A percentile compares a stretch with the other conserved stretches of the same genome.
phyloP scores from a whole-genome alignment of 2,113 vertebrate species.

The Laterallus jamaicensis region DNA sequence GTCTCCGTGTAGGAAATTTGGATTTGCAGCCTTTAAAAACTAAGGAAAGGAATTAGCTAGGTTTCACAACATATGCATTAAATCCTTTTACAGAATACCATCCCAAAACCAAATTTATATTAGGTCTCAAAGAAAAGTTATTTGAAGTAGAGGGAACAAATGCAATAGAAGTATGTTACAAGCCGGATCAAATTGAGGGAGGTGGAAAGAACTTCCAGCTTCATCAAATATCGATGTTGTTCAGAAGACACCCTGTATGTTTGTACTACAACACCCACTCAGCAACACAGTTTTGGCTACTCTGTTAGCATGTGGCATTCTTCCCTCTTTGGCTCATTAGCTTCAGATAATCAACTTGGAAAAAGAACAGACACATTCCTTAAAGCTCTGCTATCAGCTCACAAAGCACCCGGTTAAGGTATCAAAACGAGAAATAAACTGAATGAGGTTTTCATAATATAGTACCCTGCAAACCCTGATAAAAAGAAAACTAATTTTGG shows the following conservation, averaged over 20 bases:
- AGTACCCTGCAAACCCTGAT: background rate
- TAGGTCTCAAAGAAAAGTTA: background rate
- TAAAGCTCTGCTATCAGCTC: background rate
- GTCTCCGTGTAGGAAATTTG: background rate
- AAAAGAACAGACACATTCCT: constrained; percentile 14
- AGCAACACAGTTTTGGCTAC: background rate
- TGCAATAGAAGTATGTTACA: background rate
- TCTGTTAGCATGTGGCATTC: background rate
- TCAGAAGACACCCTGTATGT: background rate
- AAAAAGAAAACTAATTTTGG: constrained; percentile 13
- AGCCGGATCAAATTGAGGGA: background rate
- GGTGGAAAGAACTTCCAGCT: background rate
- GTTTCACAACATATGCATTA: background rate
- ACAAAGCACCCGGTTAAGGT: background rate
- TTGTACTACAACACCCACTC: background rate
- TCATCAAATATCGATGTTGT: background rate
- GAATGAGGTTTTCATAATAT: background rate
- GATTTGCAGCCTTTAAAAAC: background rate
- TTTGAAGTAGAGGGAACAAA: background rate
- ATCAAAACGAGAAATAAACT: background rate
- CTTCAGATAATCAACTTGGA: background rate
- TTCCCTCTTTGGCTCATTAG: background rate
- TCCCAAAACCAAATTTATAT: background rate
- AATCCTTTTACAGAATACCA: background rate
- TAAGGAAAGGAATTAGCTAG: background rate